Base-by-base conservation (phyloP, 2,113 vertebrate genomes). In the Prochilodus magdalenae region DNA sequence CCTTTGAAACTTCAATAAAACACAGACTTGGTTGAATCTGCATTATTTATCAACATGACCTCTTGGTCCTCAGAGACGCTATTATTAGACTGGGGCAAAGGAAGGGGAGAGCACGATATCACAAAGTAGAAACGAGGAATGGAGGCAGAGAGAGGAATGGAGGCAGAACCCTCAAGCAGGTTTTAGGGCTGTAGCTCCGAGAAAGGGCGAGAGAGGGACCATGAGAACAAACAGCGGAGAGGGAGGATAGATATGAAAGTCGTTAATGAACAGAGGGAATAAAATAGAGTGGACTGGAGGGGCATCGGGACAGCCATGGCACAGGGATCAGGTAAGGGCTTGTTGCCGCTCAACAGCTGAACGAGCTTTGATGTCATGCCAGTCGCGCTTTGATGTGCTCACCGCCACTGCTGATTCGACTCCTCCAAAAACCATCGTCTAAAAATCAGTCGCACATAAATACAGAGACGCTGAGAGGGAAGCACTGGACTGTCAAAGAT, bases 31-130 rank as follows among this genome's bases (percentile, higher is more conserved):
- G 65, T 60, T 33, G 70, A 47, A 49, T 69, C 71, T 84, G 27
- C 36, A 84, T 84, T 84, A 84, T 84, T 79, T 78, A 84, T 67
- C 71, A 73, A 2, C 11, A 57, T 79, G 82, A 74, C 77, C 77
- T 79, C 82, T 79, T 14, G 15, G 59, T 63, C 69, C 70, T 73
- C 75, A 55, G 59, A 66, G 70, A n/a, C 36, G 24, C 40, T 49
- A 75, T 84, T 79, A 79, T 84, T 79, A 66, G 33, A 12, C 3
- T 20, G 12, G 47, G 36, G 33, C 55, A 76, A 53, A 57, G 33
- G 22, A 79, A 57, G 24, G 7, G 49, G 22, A 57, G 44, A 70
- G 29, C 29, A 18, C 22, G 65, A 36, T 67, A 36, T 67, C 29
- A 33, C 8, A 33, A 18, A n/a, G 24, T 51, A 36, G 47, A 53